A percentile compares a stretch with the other conserved stretches of the same genome.
Conservation (phyloP, 2,888 invertebrate genomes). For the Xestia sexstrigata region DNA sequence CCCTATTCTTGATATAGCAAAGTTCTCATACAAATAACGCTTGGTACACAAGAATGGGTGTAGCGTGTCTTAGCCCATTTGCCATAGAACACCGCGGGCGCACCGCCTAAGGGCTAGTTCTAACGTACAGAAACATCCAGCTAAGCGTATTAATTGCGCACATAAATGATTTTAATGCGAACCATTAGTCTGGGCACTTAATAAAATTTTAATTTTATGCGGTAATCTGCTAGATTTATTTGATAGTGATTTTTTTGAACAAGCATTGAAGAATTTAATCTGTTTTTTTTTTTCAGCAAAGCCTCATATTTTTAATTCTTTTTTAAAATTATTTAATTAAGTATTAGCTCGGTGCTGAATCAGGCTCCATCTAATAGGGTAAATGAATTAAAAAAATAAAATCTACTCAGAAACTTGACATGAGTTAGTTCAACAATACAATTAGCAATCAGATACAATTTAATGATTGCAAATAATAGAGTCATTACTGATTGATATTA, state of each 20-base stretch:
- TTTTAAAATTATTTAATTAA: too few relatives aligned
- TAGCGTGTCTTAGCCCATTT: constrained; percentile 83
- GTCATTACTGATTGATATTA: neutral
- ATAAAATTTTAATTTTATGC: constrained; percentile 64
- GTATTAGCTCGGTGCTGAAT: neutral
- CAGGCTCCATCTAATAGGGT: neutral
- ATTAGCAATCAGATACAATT: constrained; percentile 6
- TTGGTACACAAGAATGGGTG: constrained; percentile 64
- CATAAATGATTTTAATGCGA: constrained; percentile 84
- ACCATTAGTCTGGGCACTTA: constrained; percentile 73
- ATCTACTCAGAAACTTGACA: neutral
- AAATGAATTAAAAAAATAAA: neutral
- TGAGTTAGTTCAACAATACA: constrained; percentile 3
- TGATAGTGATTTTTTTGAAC: constrained; percentile 12
- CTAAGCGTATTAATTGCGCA: constrained; percentile 82
- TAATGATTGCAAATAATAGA: constrained; percentile 9
- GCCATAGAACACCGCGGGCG: constrained; percentile 70
- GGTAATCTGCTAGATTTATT: constrained; percentile 35
- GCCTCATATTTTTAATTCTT: too few relatives aligned
- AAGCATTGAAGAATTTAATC: neutral
- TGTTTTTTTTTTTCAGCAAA: neutral
- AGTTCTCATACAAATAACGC: constrained; percentile 74
- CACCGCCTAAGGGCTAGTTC: constrained; percentile 73
- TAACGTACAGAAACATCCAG: constrained; percentile 72
- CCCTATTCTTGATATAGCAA: constrained; percentile 32